These are phyloP conservation scores for Bombus turneri DNA, from an alignment of 1,140 invertebrate species.

Conservation along the genomic window DNA sequence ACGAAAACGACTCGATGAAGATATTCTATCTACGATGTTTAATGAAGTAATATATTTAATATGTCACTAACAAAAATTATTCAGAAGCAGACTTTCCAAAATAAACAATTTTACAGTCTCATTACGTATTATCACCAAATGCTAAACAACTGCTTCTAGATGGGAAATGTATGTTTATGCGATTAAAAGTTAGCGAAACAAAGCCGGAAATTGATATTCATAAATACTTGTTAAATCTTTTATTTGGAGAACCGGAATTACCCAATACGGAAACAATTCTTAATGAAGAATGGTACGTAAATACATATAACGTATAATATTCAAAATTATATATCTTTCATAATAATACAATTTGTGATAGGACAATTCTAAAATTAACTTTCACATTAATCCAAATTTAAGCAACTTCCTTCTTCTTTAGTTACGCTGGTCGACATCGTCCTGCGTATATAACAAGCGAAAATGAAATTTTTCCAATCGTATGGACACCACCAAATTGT, in stretches of 20 bases:
- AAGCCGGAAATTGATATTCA: slow-evolving; percentile 71
- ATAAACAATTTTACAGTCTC: slow-evolving; percentile 62
- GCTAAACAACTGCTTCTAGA: slow-evolving; percentile 74
- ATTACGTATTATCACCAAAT: slow-evolving; percentile 70
- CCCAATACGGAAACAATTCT: slow-evolving; percentile 61
- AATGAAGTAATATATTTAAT: slow-evolving; percentile 68
- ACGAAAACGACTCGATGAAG: slow-evolving; percentile 72
- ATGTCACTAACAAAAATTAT: neutral
- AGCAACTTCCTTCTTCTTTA: slow-evolving; percentile 30
- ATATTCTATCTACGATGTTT: slow-evolving; percentile 72
- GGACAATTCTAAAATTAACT: neutral
- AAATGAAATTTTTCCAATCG: slow-evolving; percentile 71
- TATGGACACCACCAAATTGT: slow-evolving; percentile 78
- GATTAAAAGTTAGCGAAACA: slow-evolving; percentile 71
- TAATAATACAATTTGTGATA: neutral
- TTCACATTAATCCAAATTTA: neutral
- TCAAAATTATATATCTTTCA: neutral
- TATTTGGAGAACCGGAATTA: slow-evolving; percentile 74
- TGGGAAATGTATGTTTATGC: slow-evolving; percentile 77
- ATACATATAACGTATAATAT: neutral
- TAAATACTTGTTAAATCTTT: slow-evolving; percentile 69
- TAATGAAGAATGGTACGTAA: slow-evolving; percentile 73
- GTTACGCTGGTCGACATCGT: slow-evolving; percentile 74
- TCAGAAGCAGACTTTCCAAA: neutral
- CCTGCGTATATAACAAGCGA: slow-evolving; percentile 69